These are phyloP conservation scores for Acomys russatus DNA, from an alignment of 2,797 vertebrate genomes.

Conservation along the genomic window DNA sequence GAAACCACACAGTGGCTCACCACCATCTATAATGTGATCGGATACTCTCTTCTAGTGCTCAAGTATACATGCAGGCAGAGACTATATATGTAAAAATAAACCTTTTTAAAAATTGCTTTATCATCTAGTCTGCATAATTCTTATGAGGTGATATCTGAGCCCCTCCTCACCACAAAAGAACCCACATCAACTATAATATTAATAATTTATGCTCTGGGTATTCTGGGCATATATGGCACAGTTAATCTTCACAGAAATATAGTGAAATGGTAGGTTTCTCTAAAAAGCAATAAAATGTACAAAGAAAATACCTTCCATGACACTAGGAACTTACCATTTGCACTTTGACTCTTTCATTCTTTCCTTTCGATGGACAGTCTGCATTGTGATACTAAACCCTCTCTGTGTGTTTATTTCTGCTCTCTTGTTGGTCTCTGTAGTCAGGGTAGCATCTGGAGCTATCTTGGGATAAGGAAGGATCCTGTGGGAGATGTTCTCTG, in stretches of 20 bases:
- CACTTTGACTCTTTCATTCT: neutral
- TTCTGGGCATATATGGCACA: neutral
- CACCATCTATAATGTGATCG: too few species aligned
- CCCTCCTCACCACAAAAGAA: neutral
- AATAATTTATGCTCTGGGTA: neutral
- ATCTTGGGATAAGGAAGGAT: neutral
- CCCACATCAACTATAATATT: neutral
- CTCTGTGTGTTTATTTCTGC: rapidly evolving
- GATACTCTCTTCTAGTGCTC: too few species aligned
- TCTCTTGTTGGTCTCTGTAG: neutral
- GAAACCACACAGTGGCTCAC: too few species aligned
- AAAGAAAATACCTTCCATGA: neutral
- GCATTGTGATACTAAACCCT: neutral
- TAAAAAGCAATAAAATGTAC: neutral
- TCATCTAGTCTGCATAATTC: neutral
- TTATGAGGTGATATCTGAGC: neutral
- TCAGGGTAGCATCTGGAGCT: neutral
- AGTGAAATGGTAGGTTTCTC: neutral
- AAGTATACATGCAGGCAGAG: too few species aligned
- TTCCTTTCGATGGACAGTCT: neutral
- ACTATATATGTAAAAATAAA: too few species aligned
- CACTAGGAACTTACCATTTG: neutral
- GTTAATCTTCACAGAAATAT: neutral
- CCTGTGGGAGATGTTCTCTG: neutral
- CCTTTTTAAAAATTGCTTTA: neutral